Evolutionary conservation across 2,113 vertebrate species (phyloP).

Genomic region (Maccullochella peelii): DNA sequence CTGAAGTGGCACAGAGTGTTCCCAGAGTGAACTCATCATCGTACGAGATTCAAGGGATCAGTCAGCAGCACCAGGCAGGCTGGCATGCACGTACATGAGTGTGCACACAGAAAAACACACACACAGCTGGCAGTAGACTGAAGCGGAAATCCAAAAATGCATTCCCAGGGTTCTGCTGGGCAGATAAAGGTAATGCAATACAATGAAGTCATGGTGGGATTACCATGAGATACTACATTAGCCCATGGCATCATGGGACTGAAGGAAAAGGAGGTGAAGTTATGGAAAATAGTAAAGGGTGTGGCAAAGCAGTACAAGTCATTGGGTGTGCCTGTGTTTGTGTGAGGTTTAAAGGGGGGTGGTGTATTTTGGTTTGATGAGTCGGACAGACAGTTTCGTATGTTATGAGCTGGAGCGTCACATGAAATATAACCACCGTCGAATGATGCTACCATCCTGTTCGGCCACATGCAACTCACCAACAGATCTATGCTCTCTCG

Average conservation of each 20-base stretch:
- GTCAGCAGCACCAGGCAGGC: background rate
- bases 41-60: background rate
- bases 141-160: conserved; percentile 48
- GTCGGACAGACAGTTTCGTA: background rate
- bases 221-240: conserved; percentile 14
- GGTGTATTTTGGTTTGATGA: conserved; percentile 16
- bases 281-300: conserved; percentile 43
- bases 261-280: conserved; percentile 34
- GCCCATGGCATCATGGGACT: conserved; percentile 30
- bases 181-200: conserved; percentile 27
- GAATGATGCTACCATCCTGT: background rate
- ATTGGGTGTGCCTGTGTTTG: conserved; percentile 43
- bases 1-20: conserved; percentile 43
- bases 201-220: conserved; percentile 51
- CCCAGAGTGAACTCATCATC: conserved; percentile 48
- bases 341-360: background rate
- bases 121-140: background rate
- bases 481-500: conserved; percentile 86
- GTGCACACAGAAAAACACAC: background rate
- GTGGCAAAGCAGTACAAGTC: conserved; percentile 15
- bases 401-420: background rate
- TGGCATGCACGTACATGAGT: background rate
- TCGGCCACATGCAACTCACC: conserved; percentile 81
- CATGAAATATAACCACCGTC: background rate
- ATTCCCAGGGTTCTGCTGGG: conserved; percentile 25